These are phyloP conservation scores for Emydoidea blandingii DNA, from an alignment of 2,797 vertebrate genomes.

Conservation along the genomic window DNA sequence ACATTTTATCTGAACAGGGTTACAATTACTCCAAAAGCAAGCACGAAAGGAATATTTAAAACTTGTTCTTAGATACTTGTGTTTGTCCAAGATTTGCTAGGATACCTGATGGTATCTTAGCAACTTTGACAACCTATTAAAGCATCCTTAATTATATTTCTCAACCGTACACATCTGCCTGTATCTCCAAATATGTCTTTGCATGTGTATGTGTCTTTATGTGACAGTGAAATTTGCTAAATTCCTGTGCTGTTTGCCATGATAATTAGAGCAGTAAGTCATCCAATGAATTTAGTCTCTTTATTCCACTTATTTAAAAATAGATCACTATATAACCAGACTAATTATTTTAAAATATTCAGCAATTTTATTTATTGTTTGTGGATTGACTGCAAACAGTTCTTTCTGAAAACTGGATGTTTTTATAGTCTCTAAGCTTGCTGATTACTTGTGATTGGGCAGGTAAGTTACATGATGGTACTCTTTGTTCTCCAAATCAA, in stretches of 20 bases:
- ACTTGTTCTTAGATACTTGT: background rate
- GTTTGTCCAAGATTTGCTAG: background rate
- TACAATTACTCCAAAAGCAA: constrained; percentile 23
- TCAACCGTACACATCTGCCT: background rate
- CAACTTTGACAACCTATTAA: constrained; percentile 67
- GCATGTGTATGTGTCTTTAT: background rate
- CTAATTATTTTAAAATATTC: background rate
- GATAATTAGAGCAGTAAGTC: constrained; percentile 42
- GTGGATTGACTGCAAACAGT: background rate
- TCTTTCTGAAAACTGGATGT: background rate
- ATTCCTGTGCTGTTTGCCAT: constrained; percentile 23
- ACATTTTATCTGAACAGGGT: constrained; percentile 38
- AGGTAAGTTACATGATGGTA: background rate
- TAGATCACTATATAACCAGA: background rate
- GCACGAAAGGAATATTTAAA: constrained; percentile 43
- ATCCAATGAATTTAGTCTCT: constrained; percentile 22
- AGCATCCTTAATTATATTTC: constrained; percentile 52
- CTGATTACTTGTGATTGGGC: background rate
- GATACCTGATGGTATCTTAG: constrained; percentile 52
- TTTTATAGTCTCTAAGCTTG: background rate
- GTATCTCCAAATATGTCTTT: constrained; percentile 29
- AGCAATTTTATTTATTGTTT: background rate
- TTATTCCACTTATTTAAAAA: background rate
- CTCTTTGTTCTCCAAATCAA: background rate
- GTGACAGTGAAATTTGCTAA: background rate